Evolutionary conservation across 2,888 invertebrate species (phyloP).

Genomic region (Yponomeuta plumbellus): DNA sequence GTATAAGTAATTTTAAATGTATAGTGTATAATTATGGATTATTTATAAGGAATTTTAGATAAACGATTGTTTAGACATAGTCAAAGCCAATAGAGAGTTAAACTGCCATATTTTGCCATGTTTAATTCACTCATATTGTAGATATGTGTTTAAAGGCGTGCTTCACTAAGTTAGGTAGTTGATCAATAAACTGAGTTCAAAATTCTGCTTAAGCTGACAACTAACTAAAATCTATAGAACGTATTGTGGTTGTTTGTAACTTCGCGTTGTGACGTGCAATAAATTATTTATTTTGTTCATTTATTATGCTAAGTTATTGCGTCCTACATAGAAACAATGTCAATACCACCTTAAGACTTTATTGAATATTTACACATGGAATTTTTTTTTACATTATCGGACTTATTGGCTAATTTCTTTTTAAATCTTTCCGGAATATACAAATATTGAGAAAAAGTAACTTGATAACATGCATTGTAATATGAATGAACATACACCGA

Average conservation of each 20-base stretch:
- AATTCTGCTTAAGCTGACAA: neutral
- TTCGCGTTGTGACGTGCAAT: slow-evolving; percentile 38
- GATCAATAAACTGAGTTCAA: neutral
- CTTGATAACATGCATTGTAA: neutral
- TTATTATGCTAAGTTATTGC: slow-evolving; percentile 25
- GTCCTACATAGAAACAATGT: neutral
- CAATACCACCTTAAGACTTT: slow-evolving; percentile 3
- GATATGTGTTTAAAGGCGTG: neutral
- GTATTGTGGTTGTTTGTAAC: slow-evolving; percentile 11
- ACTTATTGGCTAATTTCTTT: neutral
- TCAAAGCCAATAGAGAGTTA: slow-evolving; percentile 40
- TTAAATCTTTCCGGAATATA: neutral
- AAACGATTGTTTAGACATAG: neutral
- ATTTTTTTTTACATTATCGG: neutral
- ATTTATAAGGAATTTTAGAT: neutral
- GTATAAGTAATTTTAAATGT: neutral
- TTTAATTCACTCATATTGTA: slow-evolving; percentile 50
- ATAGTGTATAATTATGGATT: neutral
- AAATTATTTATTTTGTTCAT: slow-evolving; percentile 39
- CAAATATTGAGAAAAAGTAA: slow-evolving; percentile 4
- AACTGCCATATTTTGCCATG: slow-evolving; percentile 70
- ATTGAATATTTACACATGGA: slow-evolving; percentile 10
- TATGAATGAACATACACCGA: neutral
- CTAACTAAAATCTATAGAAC: neutral
- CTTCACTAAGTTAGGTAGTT: neutral